Base-by-base conservation (phyloP, 2,888 invertebrate species). In the Blomia tropicalis region DNA sequence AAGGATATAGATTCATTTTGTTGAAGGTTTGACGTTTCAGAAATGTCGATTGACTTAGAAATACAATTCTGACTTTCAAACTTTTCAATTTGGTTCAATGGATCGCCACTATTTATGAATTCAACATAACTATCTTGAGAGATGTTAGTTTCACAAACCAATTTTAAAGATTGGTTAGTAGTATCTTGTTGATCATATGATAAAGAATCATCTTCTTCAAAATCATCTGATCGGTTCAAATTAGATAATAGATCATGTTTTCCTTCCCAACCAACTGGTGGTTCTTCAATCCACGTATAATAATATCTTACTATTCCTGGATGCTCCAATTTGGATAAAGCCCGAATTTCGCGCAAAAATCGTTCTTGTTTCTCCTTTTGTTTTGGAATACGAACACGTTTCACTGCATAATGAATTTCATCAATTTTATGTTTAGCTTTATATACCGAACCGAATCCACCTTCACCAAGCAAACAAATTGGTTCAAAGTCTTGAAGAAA, bases 381-480 rank as follows among this genome's bases (percentile, higher is more conserved):
- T 72, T 36, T 73, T 71, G 91, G 87, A 62, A 96, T 75, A 0
- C 84, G 82, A 61, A 95, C 93, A 70, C 95, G 79, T 76, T 98
- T 98, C 0, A 98, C 84, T 4, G 96, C 96, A 75, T 96, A 98
- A 65, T 82, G 81, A 69, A 88, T 85, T 70, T 92, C 89, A 72
- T 98, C 96, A 63, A 93, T 82, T 73, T 87, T 89, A 73, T 95
- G 92, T 72, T 81, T 82, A 0, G 88, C 92, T 73, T 93, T 87
- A 73, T 95, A 95, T 0, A 98, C 96, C 1, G 95, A 84, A 0
- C 96, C 96, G 74, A 93, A 98, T 0, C 95, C 96, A 23, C 96
- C 96, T 69, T 81, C 81, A 0, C 91, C 91, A 19, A 91, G 76
- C 68, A 87, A 85, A 66, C 82, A 78, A 31, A 90, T 76, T 29